phyloP scores from a whole-genome alignment of 2,797 vertebrate species.

The Acropternis orthonyx region DNA sequence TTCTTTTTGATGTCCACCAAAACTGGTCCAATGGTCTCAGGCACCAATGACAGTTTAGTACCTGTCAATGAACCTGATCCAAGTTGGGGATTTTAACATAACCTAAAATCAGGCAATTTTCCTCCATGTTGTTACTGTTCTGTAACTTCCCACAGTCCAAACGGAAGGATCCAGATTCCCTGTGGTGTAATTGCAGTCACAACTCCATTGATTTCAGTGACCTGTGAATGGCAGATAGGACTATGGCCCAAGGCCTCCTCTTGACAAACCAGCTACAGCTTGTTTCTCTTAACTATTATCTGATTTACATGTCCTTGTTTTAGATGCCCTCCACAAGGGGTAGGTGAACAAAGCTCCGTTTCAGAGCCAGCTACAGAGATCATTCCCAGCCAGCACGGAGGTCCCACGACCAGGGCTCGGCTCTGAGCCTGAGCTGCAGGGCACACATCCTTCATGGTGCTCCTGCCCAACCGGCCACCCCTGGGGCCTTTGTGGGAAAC shows the following conservation, averaged over 20 bases:
- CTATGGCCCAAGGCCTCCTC: background rate
- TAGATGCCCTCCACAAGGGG: background rate
- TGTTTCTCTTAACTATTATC: slow-evolving; percentile 2
- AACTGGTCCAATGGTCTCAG: background rate
- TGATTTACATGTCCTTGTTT: slow-evolving; percentile 4
- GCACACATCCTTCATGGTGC: rapidly evolving
- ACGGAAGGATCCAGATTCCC: background rate
- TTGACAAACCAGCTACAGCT: slow-evolving; percentile 19
- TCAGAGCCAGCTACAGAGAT: background rate
- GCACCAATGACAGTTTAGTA: background rate
- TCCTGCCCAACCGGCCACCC: rapidly evolving
- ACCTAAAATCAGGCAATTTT: background rate
- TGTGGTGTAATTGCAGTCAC: slow-evolving; percentile 14
- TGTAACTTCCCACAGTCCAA: slow-evolving; percentile 3
- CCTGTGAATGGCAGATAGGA: slow-evolving; percentile 40
- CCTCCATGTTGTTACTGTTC: background rate
- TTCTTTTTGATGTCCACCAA: background rate
- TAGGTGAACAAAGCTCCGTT: background rate
- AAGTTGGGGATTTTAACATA: background rate
- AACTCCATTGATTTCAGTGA: slow-evolving; percentile 32
- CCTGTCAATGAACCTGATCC: background rate
- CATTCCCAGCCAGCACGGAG: background rate
- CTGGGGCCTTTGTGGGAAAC: background rate
- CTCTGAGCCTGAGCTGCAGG: background rate
- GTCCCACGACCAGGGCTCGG: rapidly evolving